Evolutionary conservation across 2,113 vertebrate species (phyloP).

Genomic region (Triplophysa siluroides): DNA sequence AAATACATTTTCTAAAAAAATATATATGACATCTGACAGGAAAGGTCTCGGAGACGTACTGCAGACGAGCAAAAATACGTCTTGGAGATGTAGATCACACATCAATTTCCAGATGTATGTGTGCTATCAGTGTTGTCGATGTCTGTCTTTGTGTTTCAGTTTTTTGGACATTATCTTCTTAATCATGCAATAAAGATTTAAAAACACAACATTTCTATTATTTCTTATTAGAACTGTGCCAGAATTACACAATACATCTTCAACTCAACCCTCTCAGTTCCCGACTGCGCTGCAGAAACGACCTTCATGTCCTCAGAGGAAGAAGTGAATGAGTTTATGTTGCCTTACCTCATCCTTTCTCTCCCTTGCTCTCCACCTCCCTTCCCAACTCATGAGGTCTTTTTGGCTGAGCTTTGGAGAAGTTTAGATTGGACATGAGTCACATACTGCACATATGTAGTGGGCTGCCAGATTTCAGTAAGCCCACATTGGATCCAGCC

Average conservation of each 20-base stretch:
- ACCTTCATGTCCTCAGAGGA: conserved; percentile 38
- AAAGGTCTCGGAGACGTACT: too few relatives aligned
- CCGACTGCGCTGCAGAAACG: neutral
- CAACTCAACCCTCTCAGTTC: conserved; percentile 1
- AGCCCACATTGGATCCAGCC: conserved; percentile 39
- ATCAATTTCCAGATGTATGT: too few relatives aligned
- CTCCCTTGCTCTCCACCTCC: conserved; percentile 35
- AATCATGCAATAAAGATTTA: neutral
- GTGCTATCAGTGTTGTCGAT: too few relatives aligned
- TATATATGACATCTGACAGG: too few relatives aligned
- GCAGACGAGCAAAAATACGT: too few relatives aligned
- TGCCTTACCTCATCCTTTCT: conserved; percentile 38
- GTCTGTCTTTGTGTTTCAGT: neutral
- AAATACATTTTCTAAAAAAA: too few relatives aligned
- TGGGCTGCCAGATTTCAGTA: conserved; percentile 49
- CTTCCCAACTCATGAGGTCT: conserved; percentile 64
- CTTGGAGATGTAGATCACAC: too few relatives aligned
- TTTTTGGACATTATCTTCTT: neutral
- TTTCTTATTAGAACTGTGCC: neutral
- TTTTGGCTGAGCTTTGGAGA: conserved; percentile 59
- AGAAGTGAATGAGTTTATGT: conserved; percentile 64
- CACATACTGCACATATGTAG: conserved; percentile 69
- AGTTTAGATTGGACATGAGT: conserved; percentile 70
- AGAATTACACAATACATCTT: conserved; percentile 3
- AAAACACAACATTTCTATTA: conserved; percentile 9